Base-by-base conservation (phyloP, 2,888 invertebrate genomes). In the Sphinx pinastri region DNA sequence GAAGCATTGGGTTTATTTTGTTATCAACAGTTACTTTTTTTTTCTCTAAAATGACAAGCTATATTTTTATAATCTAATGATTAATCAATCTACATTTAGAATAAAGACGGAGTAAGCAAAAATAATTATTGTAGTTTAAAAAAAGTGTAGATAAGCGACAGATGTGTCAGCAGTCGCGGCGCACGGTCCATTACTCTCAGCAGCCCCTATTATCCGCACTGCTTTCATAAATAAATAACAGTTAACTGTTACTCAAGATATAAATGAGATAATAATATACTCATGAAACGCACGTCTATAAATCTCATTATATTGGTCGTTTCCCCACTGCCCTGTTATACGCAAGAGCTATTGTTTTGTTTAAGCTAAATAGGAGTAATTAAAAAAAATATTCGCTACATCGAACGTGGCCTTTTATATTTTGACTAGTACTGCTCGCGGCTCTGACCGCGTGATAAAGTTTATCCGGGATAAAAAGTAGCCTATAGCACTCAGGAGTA, bases 111-210 rank as follows among this genome's bases (percentile, higher is more conserved):
- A 47, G 63, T 57, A 13, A 68, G 57, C 57, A 67, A 68, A 70
- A 70, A 49, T 70, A 57, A 67, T 68, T 70, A 31, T 70, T 70
- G 19, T 51, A 16, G 45, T 47, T 19, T 47, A 49, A 49, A 63
- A 57, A 63, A 63, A 63, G 54, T 52, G 60, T 69, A 69, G 60
- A 13, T 63, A 47, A n/a, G 52, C 79, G 85, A 88, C 86, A 90
- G 90, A 90, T 89, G 88, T 79, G 90, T 77, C 85, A 85, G 84
- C 83, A 82, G 86, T 82, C 83, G 74, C 79, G 75, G 77, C 78
- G 81, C 80, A 85, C 90, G 89, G 84, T 82, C 84, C 91, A 91
- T 92, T 93, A 88, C 90, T 82, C 81, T 75, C 74, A 74, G 74
- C 76, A 76, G 76, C 84, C 85, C 87, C 85, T 79, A 75, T 80